phyloP scores from a whole-genome alignment of 2,113 vertebrate species.

The Emydocephalus ijimae region DNA sequence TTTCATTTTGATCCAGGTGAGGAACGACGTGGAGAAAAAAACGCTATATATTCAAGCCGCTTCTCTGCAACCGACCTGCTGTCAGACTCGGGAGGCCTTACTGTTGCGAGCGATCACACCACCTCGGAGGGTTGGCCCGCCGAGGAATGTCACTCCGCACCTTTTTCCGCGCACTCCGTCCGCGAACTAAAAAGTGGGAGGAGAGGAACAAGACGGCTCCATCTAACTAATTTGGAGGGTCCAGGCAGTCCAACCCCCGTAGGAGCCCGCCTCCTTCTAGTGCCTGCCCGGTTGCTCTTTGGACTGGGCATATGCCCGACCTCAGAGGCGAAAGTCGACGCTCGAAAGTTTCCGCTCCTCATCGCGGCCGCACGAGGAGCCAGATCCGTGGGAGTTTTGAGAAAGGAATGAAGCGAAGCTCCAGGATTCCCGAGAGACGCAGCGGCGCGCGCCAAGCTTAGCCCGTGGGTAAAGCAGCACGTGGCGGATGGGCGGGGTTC shows the following conservation, averaged over 20 bases:
- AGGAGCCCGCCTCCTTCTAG: background rate
- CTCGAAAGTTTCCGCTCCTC: background rate
- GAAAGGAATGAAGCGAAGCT: too few species aligned
- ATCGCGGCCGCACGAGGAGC: background rate
- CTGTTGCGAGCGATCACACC: background rate
- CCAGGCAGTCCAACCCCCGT: background rate
- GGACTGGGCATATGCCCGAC: background rate
- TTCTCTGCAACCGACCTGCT: background rate
- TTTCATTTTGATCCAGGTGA: background rate
- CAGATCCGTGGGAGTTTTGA: background rate
- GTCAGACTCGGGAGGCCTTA: background rate
- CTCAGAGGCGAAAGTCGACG: background rate
- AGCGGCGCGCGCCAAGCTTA: background rate
- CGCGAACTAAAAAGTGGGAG: background rate
- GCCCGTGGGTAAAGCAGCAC: background rate
- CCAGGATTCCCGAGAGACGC: too few species aligned
- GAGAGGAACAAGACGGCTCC: background rate
- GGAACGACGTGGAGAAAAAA: background rate
- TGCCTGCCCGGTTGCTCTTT: background rate
- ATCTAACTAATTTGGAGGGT: background rate
- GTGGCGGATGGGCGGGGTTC: background rate
- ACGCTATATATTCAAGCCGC: background rate
- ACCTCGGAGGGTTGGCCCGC: background rate
- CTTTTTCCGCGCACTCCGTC: background rate
- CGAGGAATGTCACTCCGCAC: background rate